Evolutionary conservation across 2,113 vertebrate species (phyloP), one percentile per base, ranked within the genome.

Genomic region (Paracyprichromis sp.): DNA sequence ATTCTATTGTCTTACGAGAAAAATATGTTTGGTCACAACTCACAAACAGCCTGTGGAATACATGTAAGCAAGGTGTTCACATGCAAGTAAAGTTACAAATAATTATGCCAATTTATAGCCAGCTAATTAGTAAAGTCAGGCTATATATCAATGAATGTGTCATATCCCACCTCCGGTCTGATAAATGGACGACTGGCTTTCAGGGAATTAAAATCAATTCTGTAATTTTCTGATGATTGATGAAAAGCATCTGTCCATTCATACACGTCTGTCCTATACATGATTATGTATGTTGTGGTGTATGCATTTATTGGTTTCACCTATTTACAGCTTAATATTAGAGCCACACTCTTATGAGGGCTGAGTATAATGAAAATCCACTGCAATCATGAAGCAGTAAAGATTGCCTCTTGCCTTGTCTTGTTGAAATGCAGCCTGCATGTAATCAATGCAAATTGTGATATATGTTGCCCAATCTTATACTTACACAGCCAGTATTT

Each of bases 191-290:
- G 26, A 73, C 10, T 29, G 14, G 19, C 40, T 19, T 56, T 73
- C 19, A 83, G 88, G 86, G 56, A 89, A 84, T 87, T 52, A 52
- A 86, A 83, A 90, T 93, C 87, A 93, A 91, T 93, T 89, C 31
- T 16, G 52, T 88, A 88, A 92, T 91, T 91, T 83, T 85, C 83
- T 85, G 4, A 40, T 91, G 93, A 93, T 90, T 86, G 88, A 94
- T 93, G 93, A 93, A 79, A 76, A 86, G 53, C 80, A 66, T 40
- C 9, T 66, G 45, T 66, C 21, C 1, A 3, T 47, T 69, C 6
- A 19, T 43, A 54, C 47, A 66, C 19, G 7, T 73, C 7, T 73
- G 14, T 80, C 8, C 13, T 38, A 2, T 34, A 40, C 47, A 13
- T 29, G 6, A 52, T 47, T 50, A 12, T 83, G 19, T 47, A 29